A percentile compares a stretch with the other conserved stretches of the same genome.
Evolutionary conservation across 2,888 invertebrate genomes (phyloP).

Genomic region (Standfussiana lucernea): DNA sequence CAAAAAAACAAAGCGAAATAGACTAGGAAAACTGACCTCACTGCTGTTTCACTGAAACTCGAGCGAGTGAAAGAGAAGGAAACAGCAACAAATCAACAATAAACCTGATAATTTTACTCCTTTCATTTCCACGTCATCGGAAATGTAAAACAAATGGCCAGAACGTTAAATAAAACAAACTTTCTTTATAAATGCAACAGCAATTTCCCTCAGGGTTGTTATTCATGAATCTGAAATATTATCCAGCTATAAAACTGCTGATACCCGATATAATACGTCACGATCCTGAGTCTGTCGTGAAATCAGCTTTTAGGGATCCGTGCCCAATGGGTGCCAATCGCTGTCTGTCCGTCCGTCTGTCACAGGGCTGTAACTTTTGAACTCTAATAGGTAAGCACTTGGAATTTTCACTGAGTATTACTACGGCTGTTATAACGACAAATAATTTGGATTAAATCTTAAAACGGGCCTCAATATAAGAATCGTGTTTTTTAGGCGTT

Average conservation of each 20-base stretch:
- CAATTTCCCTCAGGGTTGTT: constrained; percentile 57
- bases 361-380: neutral
- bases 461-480: neutral
- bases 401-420: neutral
- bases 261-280: constrained; percentile 42
- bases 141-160: constrained; percentile 44
- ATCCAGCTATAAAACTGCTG: constrained; percentile 45
- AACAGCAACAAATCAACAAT: constrained; percentile 16
- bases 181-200: constrained; percentile 60
- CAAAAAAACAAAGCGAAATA: neutral
- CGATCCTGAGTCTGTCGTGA: constrained; percentile 12
- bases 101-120: constrained; percentile 25
- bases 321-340: too few species aligned
- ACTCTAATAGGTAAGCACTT: neutral
- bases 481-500: neutral
- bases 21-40: neutral
- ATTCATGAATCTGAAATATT: constrained; percentile 56
- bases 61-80: constrained; percentile 7
- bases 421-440: neutral
- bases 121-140: constrained; percentile 50
- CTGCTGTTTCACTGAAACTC: neutral
- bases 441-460: neutral
- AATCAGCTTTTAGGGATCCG: constrained; percentile 28
- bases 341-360: neutral
- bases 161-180: constrained; percentile 37